These are phyloP conservation scores for Dreissena rostriformis DNA, from an alignment of 1,140 invertebrate genomes.

Conservation along the genomic window DNA sequence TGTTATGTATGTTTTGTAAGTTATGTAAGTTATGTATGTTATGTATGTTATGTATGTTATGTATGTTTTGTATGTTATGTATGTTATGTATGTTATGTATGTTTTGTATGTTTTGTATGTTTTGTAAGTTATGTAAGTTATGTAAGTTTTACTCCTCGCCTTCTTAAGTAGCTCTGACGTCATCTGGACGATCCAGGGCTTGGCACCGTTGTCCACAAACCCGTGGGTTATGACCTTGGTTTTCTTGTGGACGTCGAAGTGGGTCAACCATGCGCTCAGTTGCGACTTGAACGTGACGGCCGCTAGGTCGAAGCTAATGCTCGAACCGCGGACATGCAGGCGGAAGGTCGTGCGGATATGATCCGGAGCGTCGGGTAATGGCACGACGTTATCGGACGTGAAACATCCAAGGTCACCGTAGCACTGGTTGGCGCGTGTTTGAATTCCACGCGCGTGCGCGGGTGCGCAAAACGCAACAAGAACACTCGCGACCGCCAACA, in stretches of 20 bases:
- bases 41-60: too few species aligned
- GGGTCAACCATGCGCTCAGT: constrained; percentile 12
- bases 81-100: too few species aligned
- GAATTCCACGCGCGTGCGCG: neutral
- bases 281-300: neutral
- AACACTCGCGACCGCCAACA: too few species aligned
- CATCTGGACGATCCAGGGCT: constrained; percentile 50
- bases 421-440: constrained; percentile 13
- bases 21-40: too few species aligned
- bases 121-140: too few species aligned
- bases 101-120: too few species aligned
- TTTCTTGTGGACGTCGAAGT: constrained; percentile 49
- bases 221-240: constrained; percentile 70
- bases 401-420: constrained; percentile 42
- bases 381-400: constrained; percentile 15
- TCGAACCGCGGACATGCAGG: constrained; percentile 5
- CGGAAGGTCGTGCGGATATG: constrained; percentile 31
- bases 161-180: constrained; percentile 59
- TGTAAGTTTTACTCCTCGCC: too few species aligned
- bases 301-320: neutral
- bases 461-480: too few species aligned
- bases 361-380: constrained; percentile 11
- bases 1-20: too few species aligned
- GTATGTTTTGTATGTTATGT: too few species aligned
- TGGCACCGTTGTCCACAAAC: constrained; percentile 52